Conservation (phyloP, 2,113 vertebrate species). For the Rhegmatorhina hoffmannsi region DNA sequence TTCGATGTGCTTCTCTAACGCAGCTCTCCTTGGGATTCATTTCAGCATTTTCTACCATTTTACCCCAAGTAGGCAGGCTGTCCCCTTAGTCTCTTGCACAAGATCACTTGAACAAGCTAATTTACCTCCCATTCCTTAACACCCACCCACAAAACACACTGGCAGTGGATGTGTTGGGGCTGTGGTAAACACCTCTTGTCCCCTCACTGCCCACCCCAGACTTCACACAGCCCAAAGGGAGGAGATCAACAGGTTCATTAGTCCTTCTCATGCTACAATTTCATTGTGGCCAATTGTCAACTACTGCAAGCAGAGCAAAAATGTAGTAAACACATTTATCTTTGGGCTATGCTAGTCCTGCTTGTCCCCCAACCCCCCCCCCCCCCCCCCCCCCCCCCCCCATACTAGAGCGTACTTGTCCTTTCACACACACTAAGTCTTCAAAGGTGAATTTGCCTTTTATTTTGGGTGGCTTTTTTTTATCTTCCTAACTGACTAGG, state of each 20-base stretch:
- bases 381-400: no score
- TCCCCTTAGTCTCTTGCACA: neutral
- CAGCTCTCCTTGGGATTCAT: no score
- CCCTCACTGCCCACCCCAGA: neutral
- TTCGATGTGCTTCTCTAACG: no score
- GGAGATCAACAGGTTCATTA: neutral
- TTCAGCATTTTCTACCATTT: neutral
- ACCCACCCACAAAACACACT: neutral
- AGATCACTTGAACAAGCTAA: neutral
- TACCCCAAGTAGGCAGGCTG: neutral
- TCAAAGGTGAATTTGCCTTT: neutral
- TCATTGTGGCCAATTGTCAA: neutral
- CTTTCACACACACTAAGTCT: neutral
- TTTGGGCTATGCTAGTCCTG: neutral
- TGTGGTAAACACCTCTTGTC: neutral
- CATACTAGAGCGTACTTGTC: neutral
- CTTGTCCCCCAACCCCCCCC: no score
- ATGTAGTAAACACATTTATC: neutral
- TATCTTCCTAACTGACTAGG: neutral
- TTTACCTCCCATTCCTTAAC: neutral
- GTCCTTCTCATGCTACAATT: neutral
- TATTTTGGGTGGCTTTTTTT: neutral
- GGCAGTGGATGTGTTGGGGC: neutral
- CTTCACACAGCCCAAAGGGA: rapidly evolving
- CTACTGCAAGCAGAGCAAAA: neutral